Base-by-base conservation (phyloP, 1,140 invertebrate genomes). In the Daktulosphaira vitifoliae region DNA sequence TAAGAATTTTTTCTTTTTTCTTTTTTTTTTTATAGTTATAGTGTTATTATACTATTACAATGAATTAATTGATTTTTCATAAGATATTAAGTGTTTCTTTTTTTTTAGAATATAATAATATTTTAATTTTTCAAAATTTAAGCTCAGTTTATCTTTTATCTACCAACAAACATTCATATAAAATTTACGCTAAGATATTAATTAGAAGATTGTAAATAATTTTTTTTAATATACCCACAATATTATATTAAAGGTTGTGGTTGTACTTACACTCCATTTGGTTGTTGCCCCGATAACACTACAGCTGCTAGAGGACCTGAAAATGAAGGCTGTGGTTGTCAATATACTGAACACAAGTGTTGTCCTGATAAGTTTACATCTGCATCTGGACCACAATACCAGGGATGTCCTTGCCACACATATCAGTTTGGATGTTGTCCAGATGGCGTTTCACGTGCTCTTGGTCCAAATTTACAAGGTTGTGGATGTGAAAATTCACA, bases 251-350 rank as follows among this genome's bases (percentile, higher is more conserved):
- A 90, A 75, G 81, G 83, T 53, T 74, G 84, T 73, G 80, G 87
- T 0, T 91, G 89, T 69, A 79, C 81, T 68, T 90, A 92, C 49
- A 86, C 90, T 0, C 81, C 85, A 71, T 88, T 81, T 71, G 91
- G 92, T 7, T 97, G 94, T 76, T 97, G 95, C 73, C 79, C 83
- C 9, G 94, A 97, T 75, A 88, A 84, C 2, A 83, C 94, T 0
- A 92, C 92, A 0, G 80, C 87, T 8, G 90, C 92, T 0, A 72
- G 77, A 48, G 91, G 89, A 7, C 76, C 79, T 0, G 80, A 88
- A 18, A 77, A 81, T 23, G 77, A 84, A 72, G 90, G 86, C 6
- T 96, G 93, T 74, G 79, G 82, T 16, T 93, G 91, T 71, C 79
- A 82, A 1, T 84, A 87, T 70, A 88, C 87, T 1, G 76, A 92